Percentiles rank a stretch among this genome's conserved stretches.
Evolutionary conservation across 2,113 vertebrate genomes (phyloP).

Genomic region (Jaculus jaculus): DNA sequence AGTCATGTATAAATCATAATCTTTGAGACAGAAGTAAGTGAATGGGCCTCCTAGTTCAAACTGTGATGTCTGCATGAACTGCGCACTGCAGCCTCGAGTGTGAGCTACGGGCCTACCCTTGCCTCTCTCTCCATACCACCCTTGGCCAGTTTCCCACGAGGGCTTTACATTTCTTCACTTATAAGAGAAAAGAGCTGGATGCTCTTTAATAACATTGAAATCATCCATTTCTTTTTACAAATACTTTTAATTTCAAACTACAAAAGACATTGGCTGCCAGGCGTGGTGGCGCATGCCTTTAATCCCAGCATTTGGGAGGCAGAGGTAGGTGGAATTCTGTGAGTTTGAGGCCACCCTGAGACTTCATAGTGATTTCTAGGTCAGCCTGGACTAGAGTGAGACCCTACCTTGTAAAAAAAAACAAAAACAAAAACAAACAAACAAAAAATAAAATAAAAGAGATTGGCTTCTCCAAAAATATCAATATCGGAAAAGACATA

Average conservation of each 20-base stretch:
- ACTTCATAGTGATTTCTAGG: too few relatives aligned
- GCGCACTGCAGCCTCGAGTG: background rate
- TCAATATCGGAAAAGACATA: background rate
- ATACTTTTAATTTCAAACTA: conserved; percentile 5
- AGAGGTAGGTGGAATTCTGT: too few relatives aligned
- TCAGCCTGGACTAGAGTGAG: too few relatives aligned
- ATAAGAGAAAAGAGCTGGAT: background rate
- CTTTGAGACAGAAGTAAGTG: background rate
- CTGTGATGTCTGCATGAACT: background rate
- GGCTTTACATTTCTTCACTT: background rate
- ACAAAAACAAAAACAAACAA: too few relatives aligned
- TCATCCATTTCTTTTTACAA: background rate
- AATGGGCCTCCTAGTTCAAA: background rate
- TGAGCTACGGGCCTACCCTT: background rate
- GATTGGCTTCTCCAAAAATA: background rate
- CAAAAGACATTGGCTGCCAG: too few relatives aligned
- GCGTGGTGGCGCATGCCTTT: too few relatives aligned
- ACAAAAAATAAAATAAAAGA: too few relatives aligned
- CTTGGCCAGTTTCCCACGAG: background rate
- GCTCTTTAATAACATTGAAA: conserved; percentile 3
- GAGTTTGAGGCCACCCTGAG: too few relatives aligned
- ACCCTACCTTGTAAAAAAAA: too few relatives aligned
- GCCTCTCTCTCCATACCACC: background rate
- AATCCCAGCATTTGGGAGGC: too few relatives aligned
- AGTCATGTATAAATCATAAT: background rate